A percentile compares a stretch with the other conserved stretches of the same genome.
phyloP scores from a whole-genome alignment of 2,888 invertebrate species.

The Chirona hameri region DNA sequence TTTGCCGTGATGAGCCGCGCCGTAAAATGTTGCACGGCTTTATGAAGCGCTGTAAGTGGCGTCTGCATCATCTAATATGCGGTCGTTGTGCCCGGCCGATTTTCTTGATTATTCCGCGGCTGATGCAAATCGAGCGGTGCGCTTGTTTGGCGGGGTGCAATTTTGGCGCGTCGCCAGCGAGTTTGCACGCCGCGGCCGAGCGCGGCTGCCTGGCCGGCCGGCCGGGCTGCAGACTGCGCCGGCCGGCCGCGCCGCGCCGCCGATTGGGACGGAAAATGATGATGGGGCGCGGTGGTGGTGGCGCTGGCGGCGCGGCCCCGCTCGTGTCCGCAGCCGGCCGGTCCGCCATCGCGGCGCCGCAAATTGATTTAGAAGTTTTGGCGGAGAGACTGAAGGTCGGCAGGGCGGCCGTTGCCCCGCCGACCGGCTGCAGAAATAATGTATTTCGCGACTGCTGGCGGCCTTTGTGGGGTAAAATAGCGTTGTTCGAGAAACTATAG shows the following conservation, averaged over 20 bases:
- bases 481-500: too few species aligned
- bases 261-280: slow-evolving; percentile 5
- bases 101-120: slow-evolving; percentile 8
- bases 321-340: neutral
- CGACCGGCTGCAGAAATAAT: too few species aligned
- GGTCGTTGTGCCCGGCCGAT: slow-evolving; percentile 26
- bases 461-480: too few species aligned
- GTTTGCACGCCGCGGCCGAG: neutral
- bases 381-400: neutral
- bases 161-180: slow-evolving; percentile 33
- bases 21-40: neutral
- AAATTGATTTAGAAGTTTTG: neutral
- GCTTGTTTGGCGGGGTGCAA: slow-evolving; percentile 44
- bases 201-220: neutral
- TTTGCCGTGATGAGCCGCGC: neutral
- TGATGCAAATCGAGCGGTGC: slow-evolving; percentile 7
- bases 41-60: slow-evolving; percentile 2
- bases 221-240: neutral
- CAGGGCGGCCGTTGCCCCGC: too few species aligned
- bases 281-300: neutral
- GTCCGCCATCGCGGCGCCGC: neutral
- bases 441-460: too few species aligned
- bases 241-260: neutral
- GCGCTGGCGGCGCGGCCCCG: neutral
- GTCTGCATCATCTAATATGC: neutral